Conservation (phyloP, 2,888 invertebrate species). For the Apamea epomidion region DNA sequence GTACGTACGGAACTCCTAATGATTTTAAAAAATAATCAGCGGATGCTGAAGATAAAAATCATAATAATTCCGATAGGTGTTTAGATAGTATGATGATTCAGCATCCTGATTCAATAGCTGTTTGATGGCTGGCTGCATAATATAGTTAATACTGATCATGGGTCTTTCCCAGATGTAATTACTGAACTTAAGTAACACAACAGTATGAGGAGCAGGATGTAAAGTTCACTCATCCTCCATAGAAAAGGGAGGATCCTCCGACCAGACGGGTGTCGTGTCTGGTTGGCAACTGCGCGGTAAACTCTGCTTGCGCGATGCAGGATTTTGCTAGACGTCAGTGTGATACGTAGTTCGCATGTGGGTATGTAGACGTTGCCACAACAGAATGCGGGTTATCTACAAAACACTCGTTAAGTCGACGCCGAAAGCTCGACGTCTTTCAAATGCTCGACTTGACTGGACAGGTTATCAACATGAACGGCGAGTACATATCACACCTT, state of each 20-base stretch:
- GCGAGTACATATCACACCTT: too few relatives aligned
- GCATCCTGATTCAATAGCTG: not conserved
- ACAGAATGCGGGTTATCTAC: not conserved
- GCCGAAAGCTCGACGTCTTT: not conserved
- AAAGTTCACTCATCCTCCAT: too few relatives aligned
- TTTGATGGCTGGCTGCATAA: not conserved
- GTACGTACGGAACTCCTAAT: slow-evolving; percentile 3
- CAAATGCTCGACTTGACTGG: not conserved
- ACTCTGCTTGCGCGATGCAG: too few relatives aligned
- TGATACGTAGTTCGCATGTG: not conserved
- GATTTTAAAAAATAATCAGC: not conserved
- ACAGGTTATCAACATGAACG: not conserved
- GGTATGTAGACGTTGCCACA: not conserved
- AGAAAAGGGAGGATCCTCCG: not conserved
- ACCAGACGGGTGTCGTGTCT: not conserved
- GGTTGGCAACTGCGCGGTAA: not conserved
- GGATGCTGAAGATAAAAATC: slow-evolving; percentile 7
- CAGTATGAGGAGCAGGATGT: not conserved
- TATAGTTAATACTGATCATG: not conserved
- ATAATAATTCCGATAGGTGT: not conserved
- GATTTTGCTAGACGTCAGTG: not conserved
- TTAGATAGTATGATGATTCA: slow-evolving; percentile 19
- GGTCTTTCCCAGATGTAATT: slow-evolving; percentile 3
- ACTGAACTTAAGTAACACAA: not conserved
- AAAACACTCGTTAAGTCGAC: not conserved